A percentile compares a stretch with the other conserved stretches of the same genome.
phyloP scores from a whole-genome alignment of 2,888 invertebrate genomes.

The Pristionchus fissidentatus region DNA sequence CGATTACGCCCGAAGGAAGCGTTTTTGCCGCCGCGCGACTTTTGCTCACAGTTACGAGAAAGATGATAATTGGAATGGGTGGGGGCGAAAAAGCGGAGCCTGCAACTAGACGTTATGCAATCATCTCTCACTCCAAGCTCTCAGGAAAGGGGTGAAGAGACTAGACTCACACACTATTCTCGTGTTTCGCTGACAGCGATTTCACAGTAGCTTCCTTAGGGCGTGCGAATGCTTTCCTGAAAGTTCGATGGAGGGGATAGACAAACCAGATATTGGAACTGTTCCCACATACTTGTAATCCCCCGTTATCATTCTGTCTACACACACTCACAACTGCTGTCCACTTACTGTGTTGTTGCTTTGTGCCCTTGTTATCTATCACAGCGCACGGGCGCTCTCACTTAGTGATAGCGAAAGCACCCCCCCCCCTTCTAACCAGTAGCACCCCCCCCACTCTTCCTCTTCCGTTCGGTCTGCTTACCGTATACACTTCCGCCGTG shows the following conservation, averaged over 20 bases:
- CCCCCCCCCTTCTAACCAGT: constrained; percentile 23
- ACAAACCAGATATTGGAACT: not conserved
- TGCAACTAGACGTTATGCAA: constrained; percentile 42
- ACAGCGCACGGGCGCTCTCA: not conserved
- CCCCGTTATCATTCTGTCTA: constrained; percentile 25
- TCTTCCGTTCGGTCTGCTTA: not conserved
- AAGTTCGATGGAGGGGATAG: not conserved
- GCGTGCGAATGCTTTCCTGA: too few relatives aligned
- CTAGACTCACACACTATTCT: too few relatives aligned
- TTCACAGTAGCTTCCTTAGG: too few relatives aligned
- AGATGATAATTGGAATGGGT: constrained; percentile 12
- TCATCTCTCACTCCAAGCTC: not conserved
- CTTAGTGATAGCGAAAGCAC: constrained; percentile 35
- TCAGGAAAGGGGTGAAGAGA: not conserved
- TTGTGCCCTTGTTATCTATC: not conserved
- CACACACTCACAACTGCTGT: too few relatives aligned
- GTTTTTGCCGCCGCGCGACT: not conserved
- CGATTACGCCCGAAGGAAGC: not conserved
- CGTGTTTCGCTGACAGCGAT: too few relatives aligned
- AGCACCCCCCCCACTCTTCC: not conserved
- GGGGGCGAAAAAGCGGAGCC: not conserved
- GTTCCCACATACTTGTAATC: not conserved
- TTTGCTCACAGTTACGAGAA: not conserved
- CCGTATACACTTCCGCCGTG: not conserved
- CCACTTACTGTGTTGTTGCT: constrained; percentile 30